Evolutionary conservation across 2,797 vertebrate species (phyloP), one percentile per base, ranked within the genome.

Genomic region (Ficedula albicollis): DNA sequence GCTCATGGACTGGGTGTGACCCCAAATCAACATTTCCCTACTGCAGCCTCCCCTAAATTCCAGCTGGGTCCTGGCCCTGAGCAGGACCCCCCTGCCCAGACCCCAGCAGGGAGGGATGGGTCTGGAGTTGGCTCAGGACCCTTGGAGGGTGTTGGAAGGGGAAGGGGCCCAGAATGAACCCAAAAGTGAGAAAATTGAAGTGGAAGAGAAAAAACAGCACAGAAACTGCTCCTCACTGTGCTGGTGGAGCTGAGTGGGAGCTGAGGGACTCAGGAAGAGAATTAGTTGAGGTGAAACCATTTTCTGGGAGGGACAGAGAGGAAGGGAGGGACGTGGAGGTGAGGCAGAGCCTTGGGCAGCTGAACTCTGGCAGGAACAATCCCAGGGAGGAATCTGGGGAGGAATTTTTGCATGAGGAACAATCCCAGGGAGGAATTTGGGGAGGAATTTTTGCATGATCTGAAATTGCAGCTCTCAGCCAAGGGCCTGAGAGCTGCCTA

Each of bases 321-420:
- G 56, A 38, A 81, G 48, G 72, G 48, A 86, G 69, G 59, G 66
- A 81, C 10, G 7, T 15, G 41, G 26, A 21, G 54, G 69, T 11
- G 78, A 80, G 51, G 66, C 63, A 94, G 75, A 76, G 84, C 86
- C 94, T 44, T 72, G 88, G 77, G 92, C 62, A 73, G 49, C 29
- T 3, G 76, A 46, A 21, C 13, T 55, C 36, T 58, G 90, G 62
- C 88, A 55, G 73, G 74, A 91, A 4, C 48, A 55, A 52, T 52
- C 11, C 25, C 3, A 6, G 56, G 41, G 5, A 68, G 83, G 73
- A 85, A 76, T 76, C 44, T 78, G 13, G 69, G 46, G 54, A 84
- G 83, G 92, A 60, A n/a, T n/a, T n/a, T n/a, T n/a, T n/a, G n/a
- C n/a, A n/a, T n/a, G n/a, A 55, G 73, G 74, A 91, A 4, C 48